These are phyloP conservation scores for Amblyornis subalaris DNA, from an alignment of 2,113 vertebrate species.

Conservation along the genomic window DNA sequence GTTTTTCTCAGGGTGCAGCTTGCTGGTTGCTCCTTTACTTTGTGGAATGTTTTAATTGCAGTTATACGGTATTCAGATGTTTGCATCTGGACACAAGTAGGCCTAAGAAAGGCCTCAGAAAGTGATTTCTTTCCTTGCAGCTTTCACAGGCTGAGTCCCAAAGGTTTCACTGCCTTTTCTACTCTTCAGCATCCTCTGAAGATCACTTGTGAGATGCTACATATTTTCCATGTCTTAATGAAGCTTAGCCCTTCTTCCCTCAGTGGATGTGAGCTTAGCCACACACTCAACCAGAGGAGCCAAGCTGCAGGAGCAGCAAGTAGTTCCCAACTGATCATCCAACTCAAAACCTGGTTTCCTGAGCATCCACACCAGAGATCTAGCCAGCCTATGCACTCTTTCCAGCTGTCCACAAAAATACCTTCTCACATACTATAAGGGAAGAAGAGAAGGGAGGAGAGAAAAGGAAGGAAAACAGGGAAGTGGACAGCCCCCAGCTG, in stretches of 20 bases:
- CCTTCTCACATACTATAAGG: background rate
- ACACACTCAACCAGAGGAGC: background rate
- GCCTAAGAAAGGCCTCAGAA: background rate
- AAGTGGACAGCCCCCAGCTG: background rate
- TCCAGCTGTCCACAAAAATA: background rate
- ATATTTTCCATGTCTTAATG: background rate
- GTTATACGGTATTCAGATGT: background rate
- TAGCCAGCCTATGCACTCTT: background rate
- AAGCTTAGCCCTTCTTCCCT: background rate
- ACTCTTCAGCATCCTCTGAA: background rate
- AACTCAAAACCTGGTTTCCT: background rate
- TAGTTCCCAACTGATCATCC: background rate
- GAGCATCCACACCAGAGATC: background rate
- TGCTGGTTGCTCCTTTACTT: background rate
- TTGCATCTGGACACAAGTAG: background rate
- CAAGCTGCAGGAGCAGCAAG: rapidly evolving
- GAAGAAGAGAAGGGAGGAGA: background rate
- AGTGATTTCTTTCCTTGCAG: background rate
- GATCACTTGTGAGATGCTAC: background rate
- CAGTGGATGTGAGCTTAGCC: background rate
- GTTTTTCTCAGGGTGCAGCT: background rate
- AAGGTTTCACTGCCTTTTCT: background rate
- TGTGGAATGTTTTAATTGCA: background rate
- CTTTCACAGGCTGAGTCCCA: background rate
- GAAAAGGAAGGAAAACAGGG: background rate